These are phyloP conservation scores for Rhagophthalmus giganteus DNA, from an alignment of 2,888 invertebrate species.

Conservation along the genomic window DNA sequence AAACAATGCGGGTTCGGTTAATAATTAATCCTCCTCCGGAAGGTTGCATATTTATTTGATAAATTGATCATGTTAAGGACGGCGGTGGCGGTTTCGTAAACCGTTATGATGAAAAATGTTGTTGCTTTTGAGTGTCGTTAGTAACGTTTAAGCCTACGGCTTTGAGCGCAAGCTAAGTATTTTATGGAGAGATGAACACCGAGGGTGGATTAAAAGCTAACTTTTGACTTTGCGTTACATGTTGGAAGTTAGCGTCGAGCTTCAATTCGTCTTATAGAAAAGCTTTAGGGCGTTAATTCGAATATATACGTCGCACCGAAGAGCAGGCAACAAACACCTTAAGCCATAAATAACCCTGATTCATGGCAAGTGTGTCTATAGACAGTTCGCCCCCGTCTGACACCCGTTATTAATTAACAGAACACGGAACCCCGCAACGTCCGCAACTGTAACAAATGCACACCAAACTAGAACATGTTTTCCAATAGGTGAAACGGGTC, in stretches of 20 bases:
- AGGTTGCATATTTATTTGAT: background rate
- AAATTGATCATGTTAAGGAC: background rate
- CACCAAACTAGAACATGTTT: slow-evolving; percentile 37
- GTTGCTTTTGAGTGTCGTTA: slow-evolving; percentile 4
- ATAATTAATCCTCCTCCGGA: too few relatives aligned
- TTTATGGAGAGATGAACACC: slow-evolving; percentile 16
- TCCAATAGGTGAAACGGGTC: slow-evolving; percentile 28
- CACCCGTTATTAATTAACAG: slow-evolving; percentile 50
- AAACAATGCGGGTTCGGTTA: too few relatives aligned
- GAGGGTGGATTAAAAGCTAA: slow-evolving; percentile 17
- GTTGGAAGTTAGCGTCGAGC: slow-evolving; percentile 13
- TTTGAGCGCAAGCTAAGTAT: slow-evolving; percentile 14
- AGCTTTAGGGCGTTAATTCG: slow-evolving; percentile 22
- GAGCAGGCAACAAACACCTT: slow-evolving; percentile 39
- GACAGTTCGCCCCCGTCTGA: slow-evolving; percentile 46
- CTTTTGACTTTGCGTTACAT: slow-evolving; percentile 16
- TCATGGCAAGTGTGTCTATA: slow-evolving; percentile 46
- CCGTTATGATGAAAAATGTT: background rate
- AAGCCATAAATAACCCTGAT: slow-evolving; percentile 48
- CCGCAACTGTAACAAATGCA: slow-evolving; percentile 39
- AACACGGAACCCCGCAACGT: slow-evolving; percentile 40
- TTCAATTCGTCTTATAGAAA: slow-evolving; percentile 20
- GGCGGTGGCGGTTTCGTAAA: background rate
- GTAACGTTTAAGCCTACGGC: slow-evolving; percentile 6
- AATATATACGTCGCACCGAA: slow-evolving; percentile 22